Conservation (phyloP, 2,888 invertebrate species). For the Platerodrilus igneus region DNA sequence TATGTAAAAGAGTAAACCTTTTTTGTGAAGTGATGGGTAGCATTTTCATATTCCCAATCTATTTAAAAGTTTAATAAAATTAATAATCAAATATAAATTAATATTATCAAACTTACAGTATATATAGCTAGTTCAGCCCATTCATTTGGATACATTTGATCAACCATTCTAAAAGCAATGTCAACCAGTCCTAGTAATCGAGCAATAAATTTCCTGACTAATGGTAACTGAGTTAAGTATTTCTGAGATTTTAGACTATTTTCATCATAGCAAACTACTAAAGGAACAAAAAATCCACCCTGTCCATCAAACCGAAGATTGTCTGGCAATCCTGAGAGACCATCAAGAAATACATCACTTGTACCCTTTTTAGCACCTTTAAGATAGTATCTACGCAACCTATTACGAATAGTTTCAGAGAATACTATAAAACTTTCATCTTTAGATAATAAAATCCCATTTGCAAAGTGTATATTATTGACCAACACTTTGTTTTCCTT, state of each 20-base stretch:
- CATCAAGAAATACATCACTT: conserved; percentile 74
- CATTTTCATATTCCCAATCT: no score
- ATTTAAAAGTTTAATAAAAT: conserved; percentile 12
- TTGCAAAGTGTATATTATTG: conserved; percentile 77
- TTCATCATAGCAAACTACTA: conserved; percentile 54
- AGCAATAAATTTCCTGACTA: conserved; percentile 60
- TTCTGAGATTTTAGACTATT: conserved; percentile 55
- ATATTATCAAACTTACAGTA: conserved; percentile 53
- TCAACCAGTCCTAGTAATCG: conserved; percentile 59
- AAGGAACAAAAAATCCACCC: conserved; percentile 63
- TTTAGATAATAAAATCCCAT: conserved; percentile 78
- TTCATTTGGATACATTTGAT: conserved; percentile 62
- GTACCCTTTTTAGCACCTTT: conserved; percentile 78
- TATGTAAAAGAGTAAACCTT: conserved; percentile 60
- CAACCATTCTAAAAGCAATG: conserved; percentile 58
- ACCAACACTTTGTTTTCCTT: conserved; percentile 72
- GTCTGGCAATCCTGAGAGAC: conserved; percentile 72
- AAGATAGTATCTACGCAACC: conserved; percentile 73
- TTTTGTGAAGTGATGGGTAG: no score
- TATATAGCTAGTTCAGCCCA: conserved; percentile 59
- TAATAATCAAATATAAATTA: no score
- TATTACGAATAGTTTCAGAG: conserved; percentile 62
- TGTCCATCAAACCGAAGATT: conserved; percentile 54
- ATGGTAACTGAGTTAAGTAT: conserved; percentile 58
- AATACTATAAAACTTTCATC: conserved; percentile 80